These are phyloP conservation scores for Dynastes maya DNA, from an alignment of 2,888 invertebrate species.

Conservation along the genomic window DNA sequence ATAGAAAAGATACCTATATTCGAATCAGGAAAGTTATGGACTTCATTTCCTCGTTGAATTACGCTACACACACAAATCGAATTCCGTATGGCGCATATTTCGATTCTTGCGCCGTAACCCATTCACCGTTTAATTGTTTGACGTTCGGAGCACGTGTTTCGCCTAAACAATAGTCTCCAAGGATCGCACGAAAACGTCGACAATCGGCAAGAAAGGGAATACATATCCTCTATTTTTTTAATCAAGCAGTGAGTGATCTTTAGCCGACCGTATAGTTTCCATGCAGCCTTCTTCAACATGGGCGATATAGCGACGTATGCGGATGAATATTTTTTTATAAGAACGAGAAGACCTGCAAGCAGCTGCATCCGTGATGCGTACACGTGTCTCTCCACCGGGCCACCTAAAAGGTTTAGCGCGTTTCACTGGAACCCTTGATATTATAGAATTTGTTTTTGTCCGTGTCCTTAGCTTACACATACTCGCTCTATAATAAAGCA, in stretches of 20 bases:
- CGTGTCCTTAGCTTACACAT: constrained; percentile 40
- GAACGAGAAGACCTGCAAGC: constrained; percentile 55
- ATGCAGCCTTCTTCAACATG: constrained; percentile 8
- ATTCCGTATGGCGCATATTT: constrained; percentile 37
- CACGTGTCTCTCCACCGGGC: constrained; percentile 54
- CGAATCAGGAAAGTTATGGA: neutral
- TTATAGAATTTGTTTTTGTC: constrained; percentile 43
- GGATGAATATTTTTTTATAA: constrained; percentile 30
- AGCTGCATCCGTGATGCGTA: constrained; percentile 58
- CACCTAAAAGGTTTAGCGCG: constrained; percentile 42
- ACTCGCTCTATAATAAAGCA: constrained; percentile 37
- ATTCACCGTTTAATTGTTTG: constrained; percentile 49
- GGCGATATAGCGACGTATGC: neutral
- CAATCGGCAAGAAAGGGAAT: constrained; percentile 43
- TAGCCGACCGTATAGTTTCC: constrained; percentile 16
- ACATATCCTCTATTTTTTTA: constrained; percentile 37
- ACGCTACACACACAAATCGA: constrained; percentile 1
- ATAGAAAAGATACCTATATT: neutral
- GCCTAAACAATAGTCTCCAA: constrained; percentile 37
- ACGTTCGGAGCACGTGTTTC: constrained; percentile 49
- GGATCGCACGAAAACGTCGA: constrained; percentile 17
- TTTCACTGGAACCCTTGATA: constrained; percentile 38
- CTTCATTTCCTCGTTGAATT: neutral
- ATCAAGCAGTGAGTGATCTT: constrained; percentile 33
- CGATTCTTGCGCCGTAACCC: constrained; percentile 36